Conservation (phyloP, 2,113 vertebrate species). For the Tyrannus savana region DNA sequence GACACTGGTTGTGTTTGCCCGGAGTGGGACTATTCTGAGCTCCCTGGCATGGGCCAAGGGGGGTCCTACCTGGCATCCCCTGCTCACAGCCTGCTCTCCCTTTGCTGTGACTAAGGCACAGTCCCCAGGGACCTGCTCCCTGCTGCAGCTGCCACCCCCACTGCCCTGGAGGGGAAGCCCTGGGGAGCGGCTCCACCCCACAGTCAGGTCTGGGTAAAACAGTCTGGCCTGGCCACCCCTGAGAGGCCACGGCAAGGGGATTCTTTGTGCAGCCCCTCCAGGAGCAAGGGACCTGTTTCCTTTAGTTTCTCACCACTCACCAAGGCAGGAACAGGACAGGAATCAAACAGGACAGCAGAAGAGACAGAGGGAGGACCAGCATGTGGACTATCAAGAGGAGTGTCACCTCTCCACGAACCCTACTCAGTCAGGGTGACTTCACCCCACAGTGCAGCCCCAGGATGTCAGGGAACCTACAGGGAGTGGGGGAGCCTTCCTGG, state of each 20-base stretch:
- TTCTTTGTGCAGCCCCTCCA: not conserved
- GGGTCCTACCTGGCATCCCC: not conserved
- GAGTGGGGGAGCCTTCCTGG: not conserved
- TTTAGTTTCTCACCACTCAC: not conserved
- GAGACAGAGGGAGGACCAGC: not conserved
- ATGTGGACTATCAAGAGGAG: not conserved
- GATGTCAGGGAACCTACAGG: not conserved
- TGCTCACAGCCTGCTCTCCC: not conserved
- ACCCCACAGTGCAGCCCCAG: not conserved
- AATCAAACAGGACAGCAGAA: conserved; percentile 7
- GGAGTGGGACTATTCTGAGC: not conserved
- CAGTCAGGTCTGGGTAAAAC: not conserved
- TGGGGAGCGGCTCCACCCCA: not conserved
- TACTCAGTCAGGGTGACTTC: not conserved
- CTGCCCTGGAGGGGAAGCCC: not conserved
- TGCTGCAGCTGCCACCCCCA: not conserved
- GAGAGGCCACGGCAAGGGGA: not conserved
- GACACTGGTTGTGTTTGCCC: too few species aligned
- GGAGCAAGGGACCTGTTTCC: not conserved
- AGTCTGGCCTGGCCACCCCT: not conserved
- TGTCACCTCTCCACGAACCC: not conserved
- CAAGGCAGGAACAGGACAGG: not conserved
- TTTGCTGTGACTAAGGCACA: not conserved
- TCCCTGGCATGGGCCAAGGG: not conserved
- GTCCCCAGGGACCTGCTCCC: not conserved